A percentile compares a stretch with the other conserved stretches of the same genome.
These are phyloP conservation scores for Synergus umbraculus DNA, from an alignment of 2,888 invertebrate species.

Conservation along the genomic window DNA sequence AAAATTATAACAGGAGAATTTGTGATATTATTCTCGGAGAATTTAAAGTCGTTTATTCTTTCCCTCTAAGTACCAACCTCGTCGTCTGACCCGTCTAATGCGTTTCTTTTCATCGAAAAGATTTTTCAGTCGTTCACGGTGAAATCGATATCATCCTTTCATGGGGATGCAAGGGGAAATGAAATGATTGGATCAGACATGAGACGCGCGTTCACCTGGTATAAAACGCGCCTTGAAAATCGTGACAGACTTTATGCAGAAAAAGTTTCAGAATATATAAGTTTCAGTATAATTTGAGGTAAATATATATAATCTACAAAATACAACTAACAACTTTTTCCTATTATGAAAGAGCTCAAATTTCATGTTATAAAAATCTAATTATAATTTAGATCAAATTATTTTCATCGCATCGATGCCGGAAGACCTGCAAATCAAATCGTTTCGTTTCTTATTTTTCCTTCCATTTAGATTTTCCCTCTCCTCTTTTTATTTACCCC, in stretches of 20 bases:
- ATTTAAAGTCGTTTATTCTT: slow-evolving; percentile 38
- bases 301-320: neutral
- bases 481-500: slow-evolving; percentile 49
- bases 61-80: slow-evolving; percentile 26
- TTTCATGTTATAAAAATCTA: too few species aligned
- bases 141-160: slow-evolving; percentile 65
- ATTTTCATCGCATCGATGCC: slow-evolving; percentile 48
- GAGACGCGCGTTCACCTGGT: slow-evolving; percentile 36
- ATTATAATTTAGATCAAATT: slow-evolving; percentile 54
- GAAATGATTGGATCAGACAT: slow-evolving; percentile 70
- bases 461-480: slow-evolving; percentile 59
- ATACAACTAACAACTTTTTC: neutral
- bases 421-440: slow-evolving; percentile 51
- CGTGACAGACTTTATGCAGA: slow-evolving; percentile 11
- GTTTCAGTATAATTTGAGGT: neutral
- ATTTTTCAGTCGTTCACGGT: slow-evolving; percentile 46
- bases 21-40: slow-evolving; percentile 17
- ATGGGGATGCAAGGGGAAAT: slow-evolving; percentile 59
- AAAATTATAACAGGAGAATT: neutral
- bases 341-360: too few species aligned
- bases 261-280: neutral
- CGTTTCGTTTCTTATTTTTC: slow-evolving; percentile 49
- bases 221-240: slow-evolving; percentile 15
- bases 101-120: slow-evolving; percentile 34
- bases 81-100: slow-evolving; percentile 31